Evolutionary conservation across 2,797 vertebrate genomes (phyloP), one percentile per base, ranked within the genome.

Genomic region (Smutsia temminckii): DNA sequence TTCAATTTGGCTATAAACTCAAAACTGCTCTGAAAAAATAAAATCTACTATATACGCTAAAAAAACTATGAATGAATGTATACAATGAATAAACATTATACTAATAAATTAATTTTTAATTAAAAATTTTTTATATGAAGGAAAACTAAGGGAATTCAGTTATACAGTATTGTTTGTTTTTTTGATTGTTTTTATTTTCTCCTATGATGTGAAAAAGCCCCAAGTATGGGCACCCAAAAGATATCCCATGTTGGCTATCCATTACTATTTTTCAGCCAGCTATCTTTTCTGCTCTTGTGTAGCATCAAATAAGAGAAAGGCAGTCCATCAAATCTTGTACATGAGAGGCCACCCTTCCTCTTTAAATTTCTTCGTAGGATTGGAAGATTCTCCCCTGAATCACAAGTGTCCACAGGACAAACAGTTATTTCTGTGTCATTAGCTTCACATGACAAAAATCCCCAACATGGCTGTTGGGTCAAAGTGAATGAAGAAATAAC

Each of bases 131-230:
- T 23, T 46, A 46, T 23, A 69, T 40, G 46, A 94, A 75, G 13
- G 11, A 84, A 92, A 75, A 61, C 9, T 53, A 69, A 89, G 32
- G 72, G 55, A 83, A 21, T 74, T 88, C 6, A 69, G 37, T 21
- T 53, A 25, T 53, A 10, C 4, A 14, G 83, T 66, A 68, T 79
- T 63, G 20, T 53, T 86, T 63, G 12, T 40, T 92, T 57, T 57
- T 92, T 80, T 79, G 27, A 46, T 46, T 63, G 34, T 63, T 90
- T 80, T 42, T 29, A 53, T 23, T 96, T 83, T 87, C n/a, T 83
- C 42, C 63, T 46, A 12, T 34, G 25, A 87, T 20, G n/a, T 78
- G 42, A 77, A 40, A 46, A 57, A 57, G 29, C 51, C 29, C 25
- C 61, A 46, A 77, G 23, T 55, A 55, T 11, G 78, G 37, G n/a